Percentiles rank a stretch among this genome's conserved stretches.
These are phyloP conservation scores for Drosophila dunni DNA, from an alignment of 1,140 invertebrate species.

Conservation along the genomic window DNA sequence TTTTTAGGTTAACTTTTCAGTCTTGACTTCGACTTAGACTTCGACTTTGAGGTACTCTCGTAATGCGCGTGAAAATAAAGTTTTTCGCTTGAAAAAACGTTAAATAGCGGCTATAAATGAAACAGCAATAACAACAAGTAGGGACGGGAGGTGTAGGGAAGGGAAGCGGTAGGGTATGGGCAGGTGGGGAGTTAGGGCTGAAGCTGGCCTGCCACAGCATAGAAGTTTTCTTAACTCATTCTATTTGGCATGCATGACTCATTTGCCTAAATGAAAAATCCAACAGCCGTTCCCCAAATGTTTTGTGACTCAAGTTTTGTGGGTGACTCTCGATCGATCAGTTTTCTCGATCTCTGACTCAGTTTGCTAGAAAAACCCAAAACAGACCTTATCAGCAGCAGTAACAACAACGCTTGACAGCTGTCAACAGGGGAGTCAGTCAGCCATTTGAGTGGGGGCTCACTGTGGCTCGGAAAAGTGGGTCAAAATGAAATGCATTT, in stretches of 20 bases:
- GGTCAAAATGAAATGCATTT: conserved; percentile 65
- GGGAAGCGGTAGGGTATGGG: neutral
- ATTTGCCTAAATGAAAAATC: conserved; percentile 40
- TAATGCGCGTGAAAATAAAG: conserved; percentile 81
- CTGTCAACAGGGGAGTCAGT: conserved; percentile 28
- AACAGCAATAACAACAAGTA: conserved; percentile 47
- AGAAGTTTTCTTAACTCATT: neutral
- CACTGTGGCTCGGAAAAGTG: conserved; percentile 34
- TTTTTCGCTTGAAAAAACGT: conserved; percentile 79
- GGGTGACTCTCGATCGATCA: conserved; percentile 20
- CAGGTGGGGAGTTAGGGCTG: neutral
- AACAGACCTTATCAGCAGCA: conserved; percentile 14
- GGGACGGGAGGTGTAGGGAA: neutral
- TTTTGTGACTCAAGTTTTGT: conserved; percentile 37
- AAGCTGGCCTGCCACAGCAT: neutral
- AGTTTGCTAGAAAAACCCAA: conserved; percentile 12
- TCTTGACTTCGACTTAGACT: conserved; percentile 57
- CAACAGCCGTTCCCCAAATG: conserved; percentile 23
- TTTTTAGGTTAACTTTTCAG: conserved; percentile 43
- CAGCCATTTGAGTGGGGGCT: conserved; percentile 27
- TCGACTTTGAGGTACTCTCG: conserved; percentile 51
- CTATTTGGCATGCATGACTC: conserved; percentile 37
- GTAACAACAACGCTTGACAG: conserved; percentile 5
- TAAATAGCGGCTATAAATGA: conserved; percentile 75
- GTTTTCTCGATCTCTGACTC: conserved; percentile 29